Base-by-base conservation (phyloP, 2,888 invertebrate genomes). In the Andrena bicolor region DNA sequence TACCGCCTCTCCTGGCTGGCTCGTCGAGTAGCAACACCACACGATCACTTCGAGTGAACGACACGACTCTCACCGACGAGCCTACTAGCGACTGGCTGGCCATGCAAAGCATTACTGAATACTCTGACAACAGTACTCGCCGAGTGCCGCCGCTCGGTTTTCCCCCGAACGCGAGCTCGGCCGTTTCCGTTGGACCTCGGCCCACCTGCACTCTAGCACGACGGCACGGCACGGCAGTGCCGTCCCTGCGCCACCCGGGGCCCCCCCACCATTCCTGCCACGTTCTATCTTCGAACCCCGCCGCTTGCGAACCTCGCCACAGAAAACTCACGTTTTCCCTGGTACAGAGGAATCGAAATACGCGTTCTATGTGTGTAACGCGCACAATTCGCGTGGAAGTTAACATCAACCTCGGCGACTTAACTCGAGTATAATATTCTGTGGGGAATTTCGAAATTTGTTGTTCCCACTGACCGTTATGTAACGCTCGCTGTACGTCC, bases 171-270 rank as follows among this genome's bases (percentile, higher is more conserved):
- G 69, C 53, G 75, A 60, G 87, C 78, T 94, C 95, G 95, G 89
- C 58, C 1, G 26, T 83, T 88, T 86, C 94, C 95, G 95, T 79
- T 84, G 80, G 65, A 49, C 70, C 79, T 94, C 95, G 95, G 94
- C 94, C 95, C 95, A 95, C 95, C 95, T 95, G 95, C 95, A 95
- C 94, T 94, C 94, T 94, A 94, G 88, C 90, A 91, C 91, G 90
- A 90, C 87, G 86, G 86, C 83, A 89, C 90, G 86, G 86, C 70
- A 77, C 80, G 13, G 16, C 87, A 90, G 88, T 68, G 58, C 56
- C 88, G 90, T 86, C 82, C 0, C 65, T 3, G 0, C 20, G 4
- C 1, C 0, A 0, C 23, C 1, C 13, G 0, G 66, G 2, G 16
- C 83, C 84, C 48, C 16, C 10, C 8, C 16, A 20, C 26, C 10